A percentile compares a stretch with the other conserved stretches of the same genome.
Conservation (phyloP, 1,140 invertebrate species). For the Armadillidium nasatum region DNA sequence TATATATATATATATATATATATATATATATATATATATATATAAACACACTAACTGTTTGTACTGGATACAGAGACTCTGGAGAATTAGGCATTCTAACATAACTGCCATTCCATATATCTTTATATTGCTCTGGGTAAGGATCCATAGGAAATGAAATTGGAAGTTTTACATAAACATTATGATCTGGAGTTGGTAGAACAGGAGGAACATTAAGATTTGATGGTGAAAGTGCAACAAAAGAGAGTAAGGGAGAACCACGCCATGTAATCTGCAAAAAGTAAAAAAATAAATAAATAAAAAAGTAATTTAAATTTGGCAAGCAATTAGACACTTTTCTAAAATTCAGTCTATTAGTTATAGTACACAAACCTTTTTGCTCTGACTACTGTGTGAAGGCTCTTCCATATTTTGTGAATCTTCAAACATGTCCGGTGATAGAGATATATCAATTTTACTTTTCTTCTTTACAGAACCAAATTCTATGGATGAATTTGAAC, state of each 20-base stretch:
- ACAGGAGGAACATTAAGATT: constrained; percentile 1
- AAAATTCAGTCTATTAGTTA: too few relatives aligned
- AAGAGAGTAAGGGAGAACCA: background rate
- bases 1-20: background rate
- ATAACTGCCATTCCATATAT: background rate
- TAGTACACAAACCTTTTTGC: too few relatives aligned
- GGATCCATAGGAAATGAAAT: background rate
- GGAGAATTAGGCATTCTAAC: constrained; percentile 7
- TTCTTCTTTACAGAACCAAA: too few relatives aligned
- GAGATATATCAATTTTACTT: too few relatives aligned
- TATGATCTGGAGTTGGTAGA: background rate
- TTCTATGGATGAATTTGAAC: too few relatives aligned
- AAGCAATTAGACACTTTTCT: too few relatives aligned
- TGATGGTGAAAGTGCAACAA: background rate
- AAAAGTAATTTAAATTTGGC: too few relatives aligned
- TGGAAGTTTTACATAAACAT: background rate
- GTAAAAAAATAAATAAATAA: too few relatives aligned
- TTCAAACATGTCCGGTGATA: too few relatives aligned
- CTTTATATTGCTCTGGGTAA: background rate
- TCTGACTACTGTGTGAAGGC: too few relatives aligned
- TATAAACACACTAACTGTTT: background rate
- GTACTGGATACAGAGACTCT: background rate
- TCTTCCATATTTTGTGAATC: too few relatives aligned
- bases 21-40: background rate
- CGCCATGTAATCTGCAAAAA: background rate